Evolutionary conservation across 2,113 vertebrate genomes (phyloP), one percentile per base, ranked within the genome.

Genomic region (Bubalus kerabau): DNA sequence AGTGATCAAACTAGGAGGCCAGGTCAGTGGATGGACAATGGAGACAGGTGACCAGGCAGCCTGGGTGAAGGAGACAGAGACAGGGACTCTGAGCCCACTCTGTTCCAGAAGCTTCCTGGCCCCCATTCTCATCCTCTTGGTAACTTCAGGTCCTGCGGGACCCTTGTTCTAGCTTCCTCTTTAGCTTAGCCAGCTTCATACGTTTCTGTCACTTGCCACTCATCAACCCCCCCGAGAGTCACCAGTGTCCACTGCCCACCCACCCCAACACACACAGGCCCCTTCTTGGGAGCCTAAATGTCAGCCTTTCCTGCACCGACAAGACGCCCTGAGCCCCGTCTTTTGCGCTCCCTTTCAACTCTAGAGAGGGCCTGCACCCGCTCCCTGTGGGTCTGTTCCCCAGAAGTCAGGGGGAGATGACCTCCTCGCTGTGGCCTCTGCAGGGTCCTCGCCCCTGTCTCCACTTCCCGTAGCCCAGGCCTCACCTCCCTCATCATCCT

Each of bases 391-490:
- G 14, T 5, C 8, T 74, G 32, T 19, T 36, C 24, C n/a, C 40
- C 48, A 0, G 17, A 71, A 59, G 48, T 52, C 32, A 10, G 4
- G 43, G 26, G 21, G n/a, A 21, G 26, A 17, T 3, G 48, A 28
- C 7, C 17, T 56, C 54, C 36, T 46, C 14, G 1, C 30, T 1
- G 2, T 0, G 4, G 24, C 23, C n/a, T 46, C 87, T 24, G 10
- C 32, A 54, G 54, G 48, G 71, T 24, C 23, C 80, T 52, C 0
- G 0, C 24, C 10, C 21, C 2, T 24, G 2, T 17, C n/a, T 74
- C 74, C 2, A 0, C 46, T 81, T 96, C 71, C 83, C 71, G n/a
- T 9, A 36, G 24, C 9, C 59, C 82, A 1, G 32, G 32, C 82
- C 74, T 15, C 1, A 2, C 56, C 52, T 7, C 91, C 52, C 32